Conservation (phyloP, 2,797 vertebrate species). For the Typhlichthys eigenmanni region DNA sequence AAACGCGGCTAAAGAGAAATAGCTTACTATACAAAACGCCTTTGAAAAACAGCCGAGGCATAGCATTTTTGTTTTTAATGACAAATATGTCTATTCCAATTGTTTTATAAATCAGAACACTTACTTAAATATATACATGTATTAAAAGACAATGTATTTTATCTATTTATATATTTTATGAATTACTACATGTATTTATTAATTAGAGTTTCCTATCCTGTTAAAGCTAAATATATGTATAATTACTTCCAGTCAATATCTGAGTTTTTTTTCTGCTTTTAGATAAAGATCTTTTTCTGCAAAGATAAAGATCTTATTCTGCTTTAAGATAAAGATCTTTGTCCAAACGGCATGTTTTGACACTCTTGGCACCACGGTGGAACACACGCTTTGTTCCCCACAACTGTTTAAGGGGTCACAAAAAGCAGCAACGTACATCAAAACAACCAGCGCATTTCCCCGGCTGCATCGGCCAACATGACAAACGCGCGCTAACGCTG, state of each 20-base stretch:
- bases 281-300: conserved; percentile 33
- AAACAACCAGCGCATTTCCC: conserved; percentile 60
- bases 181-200: too few species aligned
- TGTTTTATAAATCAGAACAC: too few species aligned
- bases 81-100: background rate
- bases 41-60: conserved; percentile 63
- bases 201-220: too few species aligned
- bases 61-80: conserved; percentile 46
- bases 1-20: conserved; percentile 55
- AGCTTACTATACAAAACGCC: conserved; percentile 67
- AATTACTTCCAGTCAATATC: too few species aligned
- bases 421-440: conserved; percentile 70
- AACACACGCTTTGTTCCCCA: conserved; percentile 58
- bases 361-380: conserved; percentile 75
- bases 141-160: too few species aligned
- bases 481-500: conserved; percentile 74
- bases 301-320: background rate
- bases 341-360: conserved; percentile 65
- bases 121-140: too few species aligned
- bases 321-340: conserved; percentile 46
- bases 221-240: too few species aligned
- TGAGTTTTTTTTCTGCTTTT: conserved; percentile 26
- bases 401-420: conserved; percentile 73
- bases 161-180: too few species aligned
- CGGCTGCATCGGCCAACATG: conserved; percentile 70